Conservation (phyloP, 2,888 invertebrate species). For the Sesamia inferens region DNA sequence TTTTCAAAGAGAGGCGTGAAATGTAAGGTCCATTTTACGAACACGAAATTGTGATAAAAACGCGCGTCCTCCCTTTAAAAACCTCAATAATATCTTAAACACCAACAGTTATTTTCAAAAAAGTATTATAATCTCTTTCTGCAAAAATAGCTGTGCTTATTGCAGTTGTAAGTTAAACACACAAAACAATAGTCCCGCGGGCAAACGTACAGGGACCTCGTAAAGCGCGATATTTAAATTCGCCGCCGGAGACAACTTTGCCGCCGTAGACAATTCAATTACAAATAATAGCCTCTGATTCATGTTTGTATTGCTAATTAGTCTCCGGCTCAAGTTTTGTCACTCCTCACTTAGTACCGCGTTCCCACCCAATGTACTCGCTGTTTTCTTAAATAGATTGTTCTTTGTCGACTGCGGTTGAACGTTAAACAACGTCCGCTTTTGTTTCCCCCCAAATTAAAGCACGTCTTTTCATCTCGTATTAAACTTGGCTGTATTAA, state of each 20-base stretch:
- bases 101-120: background rate
- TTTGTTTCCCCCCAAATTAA: slow-evolving; percentile 80
- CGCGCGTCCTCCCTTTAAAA: background rate
- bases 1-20: background rate
- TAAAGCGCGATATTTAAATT: slow-evolving; percentile 88
- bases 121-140: slow-evolving; percentile 6
- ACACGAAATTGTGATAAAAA: slow-evolving; percentile 2
- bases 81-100: slow-evolving; percentile 1
- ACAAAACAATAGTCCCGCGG: slow-evolving; percentile 72
- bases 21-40: background rate
- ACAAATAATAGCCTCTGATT: slow-evolving; percentile 90
- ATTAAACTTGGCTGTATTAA: slow-evolving; percentile 57
- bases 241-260: slow-evolving; percentile 83
- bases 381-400: slow-evolving; percentile 85
- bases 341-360: slow-evolving; percentile 86
- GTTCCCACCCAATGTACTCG: slow-evolving; percentile 72
- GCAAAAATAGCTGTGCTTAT: slow-evolving; percentile 51
- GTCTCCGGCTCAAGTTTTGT: slow-evolving; percentile 89
- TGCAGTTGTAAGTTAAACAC: slow-evolving; percentile 70
- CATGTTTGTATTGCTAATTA: slow-evolving; percentile 90
- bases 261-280: slow-evolving; percentile 89
- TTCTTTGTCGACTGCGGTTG: slow-evolving; percentile 78
- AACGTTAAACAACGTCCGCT: slow-evolving; percentile 74
- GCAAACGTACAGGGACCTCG: slow-evolving; percentile 79
- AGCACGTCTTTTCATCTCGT: slow-evolving; percentile 73